These are phyloP conservation scores for Drosophila virilis DNA, from an alignment of 1,140 invertebrate species.

Conservation along the genomic window DNA sequence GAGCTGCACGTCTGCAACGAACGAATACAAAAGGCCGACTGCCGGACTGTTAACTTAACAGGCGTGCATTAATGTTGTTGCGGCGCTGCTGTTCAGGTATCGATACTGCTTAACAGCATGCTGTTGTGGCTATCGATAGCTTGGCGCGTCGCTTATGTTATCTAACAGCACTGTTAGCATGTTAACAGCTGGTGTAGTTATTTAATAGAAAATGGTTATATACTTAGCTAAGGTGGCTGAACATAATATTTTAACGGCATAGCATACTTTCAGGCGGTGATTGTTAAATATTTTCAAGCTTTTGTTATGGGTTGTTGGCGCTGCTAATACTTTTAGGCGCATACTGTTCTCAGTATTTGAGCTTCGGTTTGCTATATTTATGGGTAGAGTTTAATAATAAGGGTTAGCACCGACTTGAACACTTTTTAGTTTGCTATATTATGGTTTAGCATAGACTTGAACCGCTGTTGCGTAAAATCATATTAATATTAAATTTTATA, in stretches of 20 bases:
- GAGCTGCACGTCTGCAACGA: slow-evolving; percentile 1
- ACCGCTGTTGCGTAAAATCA: not conserved
- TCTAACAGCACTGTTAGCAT: not conserved
- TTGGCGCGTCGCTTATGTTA: not conserved
- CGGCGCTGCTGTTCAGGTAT: not conserved
- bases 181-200: not conserved
- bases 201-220: not conserved
- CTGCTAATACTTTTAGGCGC: not conserved
- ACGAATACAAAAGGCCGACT: slow-evolving; percentile 37
- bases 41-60: slow-evolving; percentile 23
- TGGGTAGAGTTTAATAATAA: not conserved
- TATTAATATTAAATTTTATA: not conserved
- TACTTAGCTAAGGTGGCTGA: not conserved
- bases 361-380: not conserved
- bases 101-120: not conserved
- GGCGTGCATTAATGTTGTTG: slow-evolving; percentile 12
- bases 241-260: not conserved
- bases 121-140: not conserved
- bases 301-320: not conserved
- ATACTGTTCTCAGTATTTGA: not conserved
- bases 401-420: not conserved
- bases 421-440: not conserved
- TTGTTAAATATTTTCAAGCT: not conserved
- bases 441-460: not conserved
- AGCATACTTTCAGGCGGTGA: not conserved